These are phyloP conservation scores for Micronycteris hirsuta DNA, from an alignment of 2,113 vertebrate species.

Conservation along the genomic window DNA sequence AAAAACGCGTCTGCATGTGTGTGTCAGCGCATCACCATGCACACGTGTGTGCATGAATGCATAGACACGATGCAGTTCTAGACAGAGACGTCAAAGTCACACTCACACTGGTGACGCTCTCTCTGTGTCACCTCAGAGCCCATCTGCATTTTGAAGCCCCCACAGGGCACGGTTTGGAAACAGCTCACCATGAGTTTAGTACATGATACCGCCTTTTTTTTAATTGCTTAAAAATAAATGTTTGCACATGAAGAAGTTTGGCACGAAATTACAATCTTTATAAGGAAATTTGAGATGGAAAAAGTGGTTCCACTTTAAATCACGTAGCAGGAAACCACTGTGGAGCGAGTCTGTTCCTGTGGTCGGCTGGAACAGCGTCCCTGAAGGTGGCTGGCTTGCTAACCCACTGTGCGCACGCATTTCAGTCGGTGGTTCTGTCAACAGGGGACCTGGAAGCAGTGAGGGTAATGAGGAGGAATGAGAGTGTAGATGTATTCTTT, in stretches of 20 bases:
- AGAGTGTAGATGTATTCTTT: conserved; percentile 71
- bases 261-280: conserved; percentile 41
- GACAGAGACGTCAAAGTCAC: neutral
- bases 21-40: neutral
- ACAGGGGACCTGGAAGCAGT: conserved; percentile 36
- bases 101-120: neutral
- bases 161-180: conserved; percentile 33
- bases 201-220: neutral
- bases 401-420: conserved; percentile 49
- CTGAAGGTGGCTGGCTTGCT: neutral
- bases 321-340: neutral
- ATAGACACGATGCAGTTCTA: neutral
- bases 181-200: neutral
- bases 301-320: conserved; percentile 25
- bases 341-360: neutral
- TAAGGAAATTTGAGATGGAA: conserved; percentile 36
- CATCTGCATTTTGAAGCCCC: conserved; percentile 29
- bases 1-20: neutral
- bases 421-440: conserved; percentile 53
- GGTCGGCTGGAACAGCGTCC: conserved; percentile 22
- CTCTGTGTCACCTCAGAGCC: conserved; percentile 55
- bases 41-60: neutral
- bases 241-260: conserved; percentile 43
- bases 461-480: conserved; percentile 69
- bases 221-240: conserved; percentile 39